Evolutionary conservation across 2,888 invertebrate species (phyloP).

Genomic region (Leptinotarsa haldemani): DNA sequence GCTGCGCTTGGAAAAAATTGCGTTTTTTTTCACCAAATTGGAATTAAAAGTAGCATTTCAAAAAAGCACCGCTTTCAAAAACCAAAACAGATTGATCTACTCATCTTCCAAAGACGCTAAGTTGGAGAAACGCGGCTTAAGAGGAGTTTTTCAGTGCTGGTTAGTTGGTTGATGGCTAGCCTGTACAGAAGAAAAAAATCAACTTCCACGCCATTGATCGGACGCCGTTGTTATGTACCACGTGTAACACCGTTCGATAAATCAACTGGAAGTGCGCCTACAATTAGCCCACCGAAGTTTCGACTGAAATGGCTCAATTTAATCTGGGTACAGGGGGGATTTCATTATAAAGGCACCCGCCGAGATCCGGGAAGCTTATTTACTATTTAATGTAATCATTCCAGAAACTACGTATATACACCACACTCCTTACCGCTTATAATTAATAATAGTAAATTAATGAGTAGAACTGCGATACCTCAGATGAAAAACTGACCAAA

Average conservation of each 20-base stretch:
- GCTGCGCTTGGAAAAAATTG: too few relatives aligned
- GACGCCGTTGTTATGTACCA: background rate
- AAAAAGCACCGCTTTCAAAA: too few relatives aligned
- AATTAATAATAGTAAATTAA: conserved; percentile 21
- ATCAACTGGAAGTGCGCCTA: background rate
- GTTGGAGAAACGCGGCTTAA: too few relatives aligned
- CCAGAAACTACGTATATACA: background rate
- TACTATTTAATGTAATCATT: conserved; percentile 18
- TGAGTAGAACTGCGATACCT: background rate
- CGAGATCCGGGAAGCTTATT: conserved; percentile 15
- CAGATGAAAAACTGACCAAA: too few relatives aligned
- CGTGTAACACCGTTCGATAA: background rate
- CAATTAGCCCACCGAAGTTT: conserved; percentile 22
- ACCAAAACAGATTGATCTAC: too few relatives aligned
- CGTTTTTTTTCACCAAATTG: too few relatives aligned
- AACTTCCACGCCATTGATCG: background rate
- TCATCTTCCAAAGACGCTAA: too few relatives aligned
- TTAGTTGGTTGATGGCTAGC: too few relatives aligned
- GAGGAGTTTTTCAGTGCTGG: too few relatives aligned
- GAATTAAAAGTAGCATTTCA: too few relatives aligned
- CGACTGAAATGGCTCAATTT: conserved; percentile 19
- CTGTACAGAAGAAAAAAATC: too few relatives aligned
- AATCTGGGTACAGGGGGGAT: conserved; percentile 16
- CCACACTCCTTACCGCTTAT: background rate
- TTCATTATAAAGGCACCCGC: conserved; percentile 11